Evolutionary conservation across 1,140 invertebrate species (phyloP).

Genomic region (Elysia chlorotica): DNA sequence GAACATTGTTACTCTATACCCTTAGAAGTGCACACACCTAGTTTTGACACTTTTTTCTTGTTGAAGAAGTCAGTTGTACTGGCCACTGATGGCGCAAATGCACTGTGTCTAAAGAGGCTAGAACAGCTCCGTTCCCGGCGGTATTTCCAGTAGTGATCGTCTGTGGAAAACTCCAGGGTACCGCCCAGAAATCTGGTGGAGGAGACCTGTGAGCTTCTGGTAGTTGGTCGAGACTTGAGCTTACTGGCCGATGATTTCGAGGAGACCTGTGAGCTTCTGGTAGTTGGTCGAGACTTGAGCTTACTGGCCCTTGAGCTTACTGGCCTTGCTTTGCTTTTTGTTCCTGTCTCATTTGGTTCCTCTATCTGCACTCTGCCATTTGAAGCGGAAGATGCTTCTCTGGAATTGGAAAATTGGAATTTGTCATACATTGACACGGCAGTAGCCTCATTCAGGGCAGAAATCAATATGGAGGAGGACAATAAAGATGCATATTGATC

Average conservation of each 20-base stretch:
- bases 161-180: slow-evolving; percentile 9
- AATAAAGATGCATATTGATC: not conserved
- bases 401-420: not conserved
- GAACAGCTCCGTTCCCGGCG: slow-evolving; percentile 5
- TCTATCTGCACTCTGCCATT: too few relatives aligned
- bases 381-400: not conserved
- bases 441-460: not conserved
- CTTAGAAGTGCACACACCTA: slow-evolving; percentile 13
- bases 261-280: not conserved
- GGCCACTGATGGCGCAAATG: slow-evolving; percentile 27
- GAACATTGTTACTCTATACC: too few relatives aligned
- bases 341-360: too few relatives aligned
- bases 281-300: not conserved
- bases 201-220: not conserved
- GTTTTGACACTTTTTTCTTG: slow-evolving; percentile 6
- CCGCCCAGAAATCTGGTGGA: slow-evolving; percentile 26
- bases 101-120: slow-evolving; percentile 21
- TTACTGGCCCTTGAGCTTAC: not conserved
- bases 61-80: slow-evolving; percentile 39
- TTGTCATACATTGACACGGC: not conserved
- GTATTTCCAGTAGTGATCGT: not conserved
- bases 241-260: not conserved
- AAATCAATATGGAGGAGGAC: not conserved
- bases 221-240: not conserved
- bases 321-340: too few relatives aligned